phyloP scores from a whole-genome alignment of 2,797 vertebrate genomes.

The Helostoma temminkii region DNA sequence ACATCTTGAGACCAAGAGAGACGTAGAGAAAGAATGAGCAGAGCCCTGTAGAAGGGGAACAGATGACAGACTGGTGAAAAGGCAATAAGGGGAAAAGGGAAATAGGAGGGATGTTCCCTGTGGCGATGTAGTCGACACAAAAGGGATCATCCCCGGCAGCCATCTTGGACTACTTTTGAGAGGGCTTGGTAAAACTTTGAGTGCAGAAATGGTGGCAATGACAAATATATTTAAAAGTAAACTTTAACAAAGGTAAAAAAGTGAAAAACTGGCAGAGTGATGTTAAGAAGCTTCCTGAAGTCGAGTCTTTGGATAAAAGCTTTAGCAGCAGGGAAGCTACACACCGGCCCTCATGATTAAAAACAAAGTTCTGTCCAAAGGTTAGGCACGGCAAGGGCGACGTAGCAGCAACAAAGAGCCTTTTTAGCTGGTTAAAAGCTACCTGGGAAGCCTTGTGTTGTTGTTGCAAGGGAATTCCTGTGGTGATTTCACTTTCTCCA shows the following conservation, averaged over 20 bases:
- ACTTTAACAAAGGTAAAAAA: constrained; percentile 1
- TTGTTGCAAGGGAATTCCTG: constrained; percentile 31
- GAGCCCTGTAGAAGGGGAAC: neutral
- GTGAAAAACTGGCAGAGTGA: neutral
- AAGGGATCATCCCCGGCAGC: constrained; percentile 42
- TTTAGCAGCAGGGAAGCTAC: constrained; percentile 1
- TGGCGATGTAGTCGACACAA: constrained; percentile 47
- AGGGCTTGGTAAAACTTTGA: constrained; percentile 27
- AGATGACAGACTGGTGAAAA: constrained; percentile 16
- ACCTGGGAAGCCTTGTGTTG: constrained; percentile 39
- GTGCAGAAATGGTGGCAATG: neutral
- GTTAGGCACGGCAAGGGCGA: constrained; percentile 19
- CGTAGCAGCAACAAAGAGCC: constrained; percentile 18
- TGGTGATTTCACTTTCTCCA: constrained; percentile 49
- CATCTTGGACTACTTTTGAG: constrained; percentile 50
- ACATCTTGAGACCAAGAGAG: constrained; percentile 2
- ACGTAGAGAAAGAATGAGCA: constrained; percentile 1
- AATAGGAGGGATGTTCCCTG: constrained; percentile 26
- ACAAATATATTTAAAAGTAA: neutral
- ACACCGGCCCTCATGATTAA: constrained; percentile 13
- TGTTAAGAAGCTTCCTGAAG: neutral
- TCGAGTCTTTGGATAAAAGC: constrained; percentile 16
- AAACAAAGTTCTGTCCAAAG: constrained; percentile 37
- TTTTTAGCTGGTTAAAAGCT: constrained; percentile 13
- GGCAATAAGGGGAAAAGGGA: constrained; percentile 23